Evolutionary conservation across 2,797 vertebrate species (phyloP).

Genomic region (Acanthornis magna): DNA sequence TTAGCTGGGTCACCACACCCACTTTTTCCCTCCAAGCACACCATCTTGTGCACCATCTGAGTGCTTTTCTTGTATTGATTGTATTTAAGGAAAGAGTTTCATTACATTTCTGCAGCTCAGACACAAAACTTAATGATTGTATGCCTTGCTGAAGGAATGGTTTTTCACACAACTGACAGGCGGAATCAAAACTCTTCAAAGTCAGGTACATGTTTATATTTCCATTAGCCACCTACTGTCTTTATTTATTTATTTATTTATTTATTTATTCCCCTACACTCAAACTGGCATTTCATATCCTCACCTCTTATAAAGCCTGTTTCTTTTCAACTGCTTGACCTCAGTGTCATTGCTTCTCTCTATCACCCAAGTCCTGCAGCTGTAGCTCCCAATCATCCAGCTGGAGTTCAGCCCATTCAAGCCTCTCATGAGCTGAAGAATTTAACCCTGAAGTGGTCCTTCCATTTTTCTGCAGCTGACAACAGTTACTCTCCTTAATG

Average conservation of each 20-base stretch:
- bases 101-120: not conserved
- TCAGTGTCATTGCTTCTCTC: not conserved
- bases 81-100: not conserved
- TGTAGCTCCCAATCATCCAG: not conserved
- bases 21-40: not conserved
- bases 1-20: not conserved
- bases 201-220: not conserved
- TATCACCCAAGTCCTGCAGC: not conserved
- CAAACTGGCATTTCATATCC: not conserved
- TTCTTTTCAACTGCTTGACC: not conserved
- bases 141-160: not conserved
- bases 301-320: not conserved
- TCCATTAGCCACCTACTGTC: not conserved
- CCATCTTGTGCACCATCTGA: not conserved
- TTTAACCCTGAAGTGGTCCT: not conserved
- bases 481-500: not conserved
- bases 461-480: not conserved
- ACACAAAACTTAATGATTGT: not conserved
- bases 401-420: not conserved
- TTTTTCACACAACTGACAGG: not conserved
- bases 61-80: not conserved
- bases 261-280: not conserved
- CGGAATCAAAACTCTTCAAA: not conserved
- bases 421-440: not conserved
- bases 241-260: too few relatives aligned